phyloP scores from a whole-genome alignment of 1,140 invertebrate species.

The Liolophura sinensis region DNA sequence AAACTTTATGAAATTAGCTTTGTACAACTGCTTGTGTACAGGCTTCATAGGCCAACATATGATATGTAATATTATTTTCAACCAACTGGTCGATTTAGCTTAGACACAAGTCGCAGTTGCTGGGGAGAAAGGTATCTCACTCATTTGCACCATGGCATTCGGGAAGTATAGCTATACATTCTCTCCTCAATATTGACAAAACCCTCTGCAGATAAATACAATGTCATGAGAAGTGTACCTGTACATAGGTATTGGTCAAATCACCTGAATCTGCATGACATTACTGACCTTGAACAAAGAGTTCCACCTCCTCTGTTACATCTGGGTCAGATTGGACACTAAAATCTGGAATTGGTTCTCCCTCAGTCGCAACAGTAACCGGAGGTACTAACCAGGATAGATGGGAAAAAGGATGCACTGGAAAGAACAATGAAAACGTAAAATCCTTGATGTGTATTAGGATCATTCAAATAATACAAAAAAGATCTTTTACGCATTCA shows the following conservation, averaged over 20 bases:
- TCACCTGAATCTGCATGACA: no score
- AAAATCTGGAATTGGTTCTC: constrained; percentile 31
- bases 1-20: not conserved
- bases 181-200: no score
- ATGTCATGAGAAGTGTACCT: no score
- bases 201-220: no score
- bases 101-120: not conserved
- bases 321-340: constrained; percentile 28
- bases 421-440: constrained; percentile 8
- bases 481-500: no score
- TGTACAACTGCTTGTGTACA: not conserved
- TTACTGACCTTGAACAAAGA: constrained; percentile 9
- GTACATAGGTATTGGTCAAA: no score
- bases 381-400: constrained; percentile 30
- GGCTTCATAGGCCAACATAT: not conserved
- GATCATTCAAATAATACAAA: no score
- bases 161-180: no score
- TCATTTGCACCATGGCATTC: not conserved
- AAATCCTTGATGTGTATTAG: no score
- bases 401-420: constrained; percentile 27
- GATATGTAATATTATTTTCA: not conserved
- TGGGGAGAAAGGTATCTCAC: not conserved
- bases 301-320: constrained; percentile 23
- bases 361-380: constrained; percentile 9
- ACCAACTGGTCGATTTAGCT: not conserved